Base-by-base conservation (phyloP, 2,113 vertebrate genomes). In the Rhinoderma darwinii region DNA sequence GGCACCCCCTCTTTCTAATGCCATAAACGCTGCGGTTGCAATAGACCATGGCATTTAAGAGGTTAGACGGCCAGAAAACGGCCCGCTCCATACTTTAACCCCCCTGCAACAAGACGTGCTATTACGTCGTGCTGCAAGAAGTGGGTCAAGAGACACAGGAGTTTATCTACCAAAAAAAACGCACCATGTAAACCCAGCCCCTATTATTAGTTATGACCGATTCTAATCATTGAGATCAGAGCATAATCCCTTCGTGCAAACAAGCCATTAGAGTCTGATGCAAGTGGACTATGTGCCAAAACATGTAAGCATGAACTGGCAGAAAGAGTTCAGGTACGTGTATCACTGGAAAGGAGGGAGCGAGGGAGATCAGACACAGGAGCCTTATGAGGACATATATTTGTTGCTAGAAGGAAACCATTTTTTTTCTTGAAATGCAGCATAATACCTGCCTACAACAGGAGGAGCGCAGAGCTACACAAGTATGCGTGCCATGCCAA, bases 381-480 rank as follows among this genome's bases (percentile, higher is more conserved):
- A 37, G 50, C 37, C 59, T 84, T 72, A 72, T 51, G 44, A 83
- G 10, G 72, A 51, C 32, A 75, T 75, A 59, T 72, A 75, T 84
- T 75, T 75, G 51, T 84, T 84, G 70, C 83, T 61, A 75, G 82
- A 75, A 73, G 50, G 68, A 41, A 50, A 30, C 35, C 9, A 83
- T 61, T 61, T 61, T 7, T n/a, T 4, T 54, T 75, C 30, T 27
- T 84, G 51, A 75, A 84, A 84, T 61, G 39, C 70, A 75, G 47
- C 43, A 70, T 63, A 44, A 41, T 73, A 75, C 83, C 83, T 74
- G 68, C 82, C 82, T 35, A 59, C 47, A 27, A 39, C 50, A 47
- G 47, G 82, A n/a, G 82, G 66, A 30, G 68, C 30, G 10, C 0
- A 44, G 68, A 70, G 81, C 81, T 70, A 39, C 43, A 54, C 63